Conservation (phyloP, 2,797 vertebrate species). For the Synaphobranchus kaupii region DNA sequence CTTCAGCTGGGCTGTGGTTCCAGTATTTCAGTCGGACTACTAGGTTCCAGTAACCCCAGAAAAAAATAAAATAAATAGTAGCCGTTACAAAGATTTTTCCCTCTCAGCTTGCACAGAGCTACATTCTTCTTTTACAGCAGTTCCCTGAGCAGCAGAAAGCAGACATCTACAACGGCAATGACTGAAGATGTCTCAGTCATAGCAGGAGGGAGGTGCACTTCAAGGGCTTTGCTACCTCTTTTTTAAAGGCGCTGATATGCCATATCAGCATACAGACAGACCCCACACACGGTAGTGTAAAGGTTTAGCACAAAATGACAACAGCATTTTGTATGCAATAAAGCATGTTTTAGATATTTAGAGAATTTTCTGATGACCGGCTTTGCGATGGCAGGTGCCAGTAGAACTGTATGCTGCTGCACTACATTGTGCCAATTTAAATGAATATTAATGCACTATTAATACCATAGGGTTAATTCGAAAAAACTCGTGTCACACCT, state of each 20-base stretch:
- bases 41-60: not conserved
- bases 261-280: not conserved
- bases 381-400: too few species aligned
- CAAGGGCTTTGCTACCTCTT: not conserved
- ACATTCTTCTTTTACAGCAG: not conserved
- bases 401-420: not conserved
- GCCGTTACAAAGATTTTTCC: not conserved
- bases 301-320: not conserved
- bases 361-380: too few species aligned
- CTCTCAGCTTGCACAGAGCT: not conserved
- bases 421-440: too few species aligned
- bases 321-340: not conserved
- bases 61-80: not conserved
- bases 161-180: not conserved
- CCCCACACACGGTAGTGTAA: not conserved
- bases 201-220: not conserved
- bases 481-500: not conserved
- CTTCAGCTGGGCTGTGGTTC: constrained; percentile 16
- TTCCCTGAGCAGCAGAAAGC: too few species aligned
- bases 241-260: not conserved
- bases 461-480: not conserved
- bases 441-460: not conserved
- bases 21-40: not conserved
- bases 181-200: not conserved
- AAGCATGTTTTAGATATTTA: too few species aligned